phyloP scores from a whole-genome alignment of 2,113 vertebrate genomes.

The Gymnarchus niloticus region DNA sequence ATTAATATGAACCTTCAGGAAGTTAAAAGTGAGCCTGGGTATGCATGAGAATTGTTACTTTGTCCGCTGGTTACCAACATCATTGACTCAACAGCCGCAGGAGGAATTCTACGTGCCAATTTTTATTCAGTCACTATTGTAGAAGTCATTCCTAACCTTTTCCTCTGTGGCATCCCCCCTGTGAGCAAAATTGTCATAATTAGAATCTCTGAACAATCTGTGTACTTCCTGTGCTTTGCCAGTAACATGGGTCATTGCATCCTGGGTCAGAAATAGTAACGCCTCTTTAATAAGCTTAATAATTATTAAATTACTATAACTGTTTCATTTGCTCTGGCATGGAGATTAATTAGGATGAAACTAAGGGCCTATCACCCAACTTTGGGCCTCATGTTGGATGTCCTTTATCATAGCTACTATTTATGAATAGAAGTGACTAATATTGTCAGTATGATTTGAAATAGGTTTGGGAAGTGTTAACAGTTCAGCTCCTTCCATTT shows the following conservation, averaged over 20 bases:
- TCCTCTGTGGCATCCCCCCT: neutral
- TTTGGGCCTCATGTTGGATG: too few species aligned
- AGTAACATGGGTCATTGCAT: neutral
- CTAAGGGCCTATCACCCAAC: too few species aligned
- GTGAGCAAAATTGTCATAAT: neutral
- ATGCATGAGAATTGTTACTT: neutral
- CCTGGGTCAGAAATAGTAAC: neutral
- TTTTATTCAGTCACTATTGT: neutral
- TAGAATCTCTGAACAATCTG: neutral
- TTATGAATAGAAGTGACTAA: too few species aligned
- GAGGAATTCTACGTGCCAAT: neutral
- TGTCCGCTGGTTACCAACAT: neutral
- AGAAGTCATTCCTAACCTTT: neutral
- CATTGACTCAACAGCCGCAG: conserved; percentile 9
- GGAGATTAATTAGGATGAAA: neutral
- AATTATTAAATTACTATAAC: neutral
- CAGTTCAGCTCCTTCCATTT: too few species aligned
- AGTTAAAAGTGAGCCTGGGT: conserved; percentile 17
- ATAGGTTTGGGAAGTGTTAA: too few species aligned
- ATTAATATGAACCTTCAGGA: conserved; percentile 16
- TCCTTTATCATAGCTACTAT: too few species aligned
- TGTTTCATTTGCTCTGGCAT: neutral
- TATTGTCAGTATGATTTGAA: too few species aligned
- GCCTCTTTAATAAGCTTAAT: neutral
- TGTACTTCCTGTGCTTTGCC: neutral